These are phyloP conservation scores for Diprion similis DNA, from an alignment of 1,140 invertebrate genomes.

Conservation along the genomic window DNA sequence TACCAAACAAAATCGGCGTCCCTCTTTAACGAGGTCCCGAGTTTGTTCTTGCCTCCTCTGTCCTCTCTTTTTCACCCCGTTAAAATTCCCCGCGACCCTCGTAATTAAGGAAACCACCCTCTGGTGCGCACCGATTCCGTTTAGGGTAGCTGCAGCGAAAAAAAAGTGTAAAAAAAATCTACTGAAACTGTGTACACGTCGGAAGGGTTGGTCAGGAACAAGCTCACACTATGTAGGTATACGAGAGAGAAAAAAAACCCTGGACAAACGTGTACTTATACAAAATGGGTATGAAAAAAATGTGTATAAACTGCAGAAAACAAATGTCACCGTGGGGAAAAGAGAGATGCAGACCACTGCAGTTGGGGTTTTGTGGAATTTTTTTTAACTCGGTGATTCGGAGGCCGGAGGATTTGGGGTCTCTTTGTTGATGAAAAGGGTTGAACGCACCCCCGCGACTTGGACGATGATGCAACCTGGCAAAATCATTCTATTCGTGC, in stretches of 20 bases:
- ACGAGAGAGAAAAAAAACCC: no score
- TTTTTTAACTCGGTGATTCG: no score
- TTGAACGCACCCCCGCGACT: background rate
- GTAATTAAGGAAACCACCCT: conserved; percentile 42
- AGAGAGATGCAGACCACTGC: background rate
- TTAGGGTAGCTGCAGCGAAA: background rate
- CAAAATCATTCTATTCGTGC: background rate
- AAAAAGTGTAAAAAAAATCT: background rate
- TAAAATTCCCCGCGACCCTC: conserved; percentile 22
- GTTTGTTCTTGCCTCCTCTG: no score
- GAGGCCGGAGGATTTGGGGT: background rate
- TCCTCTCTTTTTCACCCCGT: no score
- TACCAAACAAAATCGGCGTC: no score
- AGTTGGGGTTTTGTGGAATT: no score
- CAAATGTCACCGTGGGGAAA: conserved; percentile 4
- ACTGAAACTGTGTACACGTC: no score
- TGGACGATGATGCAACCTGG: background rate
- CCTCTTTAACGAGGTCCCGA: no score
- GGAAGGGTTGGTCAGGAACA: no score
- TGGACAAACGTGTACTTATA: no score
- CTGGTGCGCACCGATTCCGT: background rate
- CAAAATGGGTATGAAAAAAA: background rate
- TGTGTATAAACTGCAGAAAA: background rate
- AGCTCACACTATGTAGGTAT: no score
- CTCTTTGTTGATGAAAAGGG: background rate